phyloP scores from a whole-genome alignment of 2,888 invertebrate genomes.

The Acanthoscelides obtectus region DNA sequence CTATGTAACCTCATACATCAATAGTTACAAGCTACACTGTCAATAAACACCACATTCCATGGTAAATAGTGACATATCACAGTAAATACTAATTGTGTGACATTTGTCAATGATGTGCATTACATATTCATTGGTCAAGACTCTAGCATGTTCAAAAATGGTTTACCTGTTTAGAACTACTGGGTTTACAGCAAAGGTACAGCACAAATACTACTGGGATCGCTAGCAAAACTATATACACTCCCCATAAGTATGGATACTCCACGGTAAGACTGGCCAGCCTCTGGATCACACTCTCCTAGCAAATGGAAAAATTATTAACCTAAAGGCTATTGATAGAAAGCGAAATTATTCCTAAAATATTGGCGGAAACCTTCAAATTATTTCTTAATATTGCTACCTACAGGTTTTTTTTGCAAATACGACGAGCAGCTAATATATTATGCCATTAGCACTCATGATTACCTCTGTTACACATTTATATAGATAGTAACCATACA shows the following conservation, averaged over 20 bases:
- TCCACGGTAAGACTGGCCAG: conserved; percentile 73
- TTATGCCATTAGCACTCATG: not conserved
- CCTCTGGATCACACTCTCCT: conserved; percentile 78
- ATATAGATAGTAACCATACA: conserved; percentile 67
- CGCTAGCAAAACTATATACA: conserved; percentile 73
- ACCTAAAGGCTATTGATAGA: not conserved
- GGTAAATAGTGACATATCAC: too few relatives aligned
- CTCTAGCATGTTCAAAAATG: too few relatives aligned
- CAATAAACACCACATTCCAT: too few relatives aligned
- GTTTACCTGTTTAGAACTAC: conserved; percentile 27
- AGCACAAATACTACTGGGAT: conserved; percentile 74
- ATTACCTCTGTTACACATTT: conserved; percentile 64
- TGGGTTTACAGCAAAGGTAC: conserved; percentile 72
- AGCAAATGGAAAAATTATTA: conserved; percentile 31
- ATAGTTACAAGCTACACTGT: too few relatives aligned
- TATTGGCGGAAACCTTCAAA: not conserved
- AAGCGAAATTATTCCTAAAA: not conserved
- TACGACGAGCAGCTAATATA: not conserved
- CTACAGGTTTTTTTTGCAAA: not conserved
- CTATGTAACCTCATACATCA: too few relatives aligned
- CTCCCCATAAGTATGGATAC: conserved; percentile 88
- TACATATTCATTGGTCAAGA: too few relatives aligned
- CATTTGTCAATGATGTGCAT: too few relatives aligned
- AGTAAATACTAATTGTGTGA: too few relatives aligned
- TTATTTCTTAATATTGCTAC: not conserved